Conservation (phyloP, 2,888 invertebrate species). For the Cryptocephalus primarius region DNA sequence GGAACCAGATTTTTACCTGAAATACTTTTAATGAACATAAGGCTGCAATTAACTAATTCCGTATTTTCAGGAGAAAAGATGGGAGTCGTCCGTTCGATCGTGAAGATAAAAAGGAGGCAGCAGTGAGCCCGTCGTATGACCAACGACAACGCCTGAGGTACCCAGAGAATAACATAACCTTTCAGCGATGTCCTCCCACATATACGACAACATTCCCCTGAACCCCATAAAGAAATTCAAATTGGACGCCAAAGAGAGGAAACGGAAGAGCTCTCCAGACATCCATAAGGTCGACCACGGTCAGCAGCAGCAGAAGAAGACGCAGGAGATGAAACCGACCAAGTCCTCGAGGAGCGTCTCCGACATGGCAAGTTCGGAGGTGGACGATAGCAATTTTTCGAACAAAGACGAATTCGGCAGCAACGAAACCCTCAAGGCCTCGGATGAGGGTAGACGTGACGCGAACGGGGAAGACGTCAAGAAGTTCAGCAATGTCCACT, state of each 20-base stretch:
- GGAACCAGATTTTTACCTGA: no score
- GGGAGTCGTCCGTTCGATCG: no score
- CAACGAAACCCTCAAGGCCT: constrained; percentile 20
- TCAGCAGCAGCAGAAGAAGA: not conserved
- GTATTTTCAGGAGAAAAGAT: no score
- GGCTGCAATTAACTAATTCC: no score
- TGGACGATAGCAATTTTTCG: constrained; percentile 1
- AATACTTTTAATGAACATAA: no score
- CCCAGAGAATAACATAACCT: no score
- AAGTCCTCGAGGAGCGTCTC: constrained; percentile 26
- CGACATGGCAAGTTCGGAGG: constrained; percentile 19
- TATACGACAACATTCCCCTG: constrained; percentile 32
- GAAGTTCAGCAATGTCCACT: constrained; percentile 22
- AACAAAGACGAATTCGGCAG: constrained; percentile 19
- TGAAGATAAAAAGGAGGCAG: no score
- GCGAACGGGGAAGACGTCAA: constrained; percentile 16
- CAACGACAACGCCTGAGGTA: no score
- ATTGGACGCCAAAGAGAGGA: constrained; percentile 21
- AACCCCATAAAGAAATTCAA: constrained; percentile 22
- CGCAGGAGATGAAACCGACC: constrained; percentile 8
- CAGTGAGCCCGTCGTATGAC: no score
- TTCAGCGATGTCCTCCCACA: constrained; percentile 4
- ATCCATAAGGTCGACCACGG: constrained; percentile 9
- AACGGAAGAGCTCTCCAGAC: constrained; percentile 29
- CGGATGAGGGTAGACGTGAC: constrained; percentile 5